These are phyloP conservation scores for Hemiscyllium ocellatum DNA, from an alignment of 2,113 vertebrate species.

Conservation along the genomic window DNA sequence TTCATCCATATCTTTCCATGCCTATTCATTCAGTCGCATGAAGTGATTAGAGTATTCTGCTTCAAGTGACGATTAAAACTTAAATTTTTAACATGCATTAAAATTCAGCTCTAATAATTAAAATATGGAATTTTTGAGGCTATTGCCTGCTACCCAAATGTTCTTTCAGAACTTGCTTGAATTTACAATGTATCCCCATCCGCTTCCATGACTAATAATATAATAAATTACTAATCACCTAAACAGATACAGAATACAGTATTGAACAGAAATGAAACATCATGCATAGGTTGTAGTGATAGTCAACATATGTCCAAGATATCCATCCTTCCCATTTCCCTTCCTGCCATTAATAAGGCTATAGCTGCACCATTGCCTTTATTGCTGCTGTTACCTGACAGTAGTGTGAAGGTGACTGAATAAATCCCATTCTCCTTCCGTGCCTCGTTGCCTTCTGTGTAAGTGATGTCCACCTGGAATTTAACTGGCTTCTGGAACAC, in stretches of 20 bases:
- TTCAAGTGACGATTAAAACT: neutral
- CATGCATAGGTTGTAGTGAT: constrained; percentile 6
- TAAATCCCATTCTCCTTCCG: constrained; percentile 96
- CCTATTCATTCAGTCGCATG: neutral
- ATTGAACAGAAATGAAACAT: constrained; percentile 28
- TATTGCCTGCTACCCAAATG: neutral
- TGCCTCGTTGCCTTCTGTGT: constrained; percentile 84
- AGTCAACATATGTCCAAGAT: neutral
- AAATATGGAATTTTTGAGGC: neutral
- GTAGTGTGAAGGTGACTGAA: constrained; percentile 95
- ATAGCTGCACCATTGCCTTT: constrained; percentile 5
- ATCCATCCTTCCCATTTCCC: neutral
- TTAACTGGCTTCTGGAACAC: constrained; percentile 99
- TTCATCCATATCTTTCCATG: neutral
- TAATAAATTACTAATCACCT: constrained; percentile 13
- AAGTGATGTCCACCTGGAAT: constrained; percentile 98
- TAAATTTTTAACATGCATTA: neutral
- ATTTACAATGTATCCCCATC: constrained; percentile 4
- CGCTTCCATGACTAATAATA: neutral
- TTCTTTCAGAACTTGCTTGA: neutral
- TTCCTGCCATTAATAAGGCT: constrained; percentile 34
- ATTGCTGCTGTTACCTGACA: constrained; percentile 74
- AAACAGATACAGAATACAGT: constrained; percentile 3
- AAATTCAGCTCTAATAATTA: neutral
- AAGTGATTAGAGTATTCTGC: neutral